A percentile compares a stretch with the other conserved stretches of the same genome.
phyloP scores from a whole-genome alignment of 2,113 vertebrate genomes.

The Phrynocephalus versicolor region DNA sequence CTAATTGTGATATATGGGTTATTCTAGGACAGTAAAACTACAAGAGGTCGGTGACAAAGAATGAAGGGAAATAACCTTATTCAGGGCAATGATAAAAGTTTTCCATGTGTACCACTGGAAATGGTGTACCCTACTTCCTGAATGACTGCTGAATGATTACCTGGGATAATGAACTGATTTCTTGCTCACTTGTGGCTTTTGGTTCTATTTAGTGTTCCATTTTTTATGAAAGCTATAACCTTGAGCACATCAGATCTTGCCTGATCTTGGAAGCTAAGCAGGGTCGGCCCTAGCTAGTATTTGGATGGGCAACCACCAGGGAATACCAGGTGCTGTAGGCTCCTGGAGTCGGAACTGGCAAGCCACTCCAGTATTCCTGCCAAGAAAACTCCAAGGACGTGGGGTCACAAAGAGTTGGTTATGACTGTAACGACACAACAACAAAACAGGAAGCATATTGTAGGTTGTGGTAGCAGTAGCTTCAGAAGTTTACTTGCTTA shows the following conservation, averaged over 20 bases:
- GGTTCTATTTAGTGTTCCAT: not conserved
- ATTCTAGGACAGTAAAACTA: not conserved
- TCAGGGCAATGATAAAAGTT: too few species aligned
- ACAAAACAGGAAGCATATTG: constrained; percentile 47
- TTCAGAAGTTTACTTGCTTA: constrained; percentile 53
- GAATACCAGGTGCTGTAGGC: too few species aligned
- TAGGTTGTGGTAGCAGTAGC: constrained; percentile 57
- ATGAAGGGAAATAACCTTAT: not conserved
- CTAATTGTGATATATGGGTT: not conserved
- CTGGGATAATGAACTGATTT: not conserved
- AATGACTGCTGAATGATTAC: not conserved
- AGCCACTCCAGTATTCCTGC: too few species aligned
- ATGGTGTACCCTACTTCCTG: not conserved
- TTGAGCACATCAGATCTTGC: too few species aligned
- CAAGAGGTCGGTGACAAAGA: too few species aligned
- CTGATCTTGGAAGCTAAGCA: too few species aligned
- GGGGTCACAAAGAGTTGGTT: too few species aligned
- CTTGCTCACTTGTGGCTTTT: not conserved
- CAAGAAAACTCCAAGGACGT: too few species aligned
- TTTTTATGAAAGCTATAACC: not conserved
- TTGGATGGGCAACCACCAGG: too few species aligned
- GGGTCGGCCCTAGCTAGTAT: too few species aligned
- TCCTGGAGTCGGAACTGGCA: too few species aligned
- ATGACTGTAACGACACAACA: too few species aligned
- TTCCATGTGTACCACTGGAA: not conserved